Conservation (phyloP, 2,888 invertebrate genomes). For the Anorthoa munda region DNA sequence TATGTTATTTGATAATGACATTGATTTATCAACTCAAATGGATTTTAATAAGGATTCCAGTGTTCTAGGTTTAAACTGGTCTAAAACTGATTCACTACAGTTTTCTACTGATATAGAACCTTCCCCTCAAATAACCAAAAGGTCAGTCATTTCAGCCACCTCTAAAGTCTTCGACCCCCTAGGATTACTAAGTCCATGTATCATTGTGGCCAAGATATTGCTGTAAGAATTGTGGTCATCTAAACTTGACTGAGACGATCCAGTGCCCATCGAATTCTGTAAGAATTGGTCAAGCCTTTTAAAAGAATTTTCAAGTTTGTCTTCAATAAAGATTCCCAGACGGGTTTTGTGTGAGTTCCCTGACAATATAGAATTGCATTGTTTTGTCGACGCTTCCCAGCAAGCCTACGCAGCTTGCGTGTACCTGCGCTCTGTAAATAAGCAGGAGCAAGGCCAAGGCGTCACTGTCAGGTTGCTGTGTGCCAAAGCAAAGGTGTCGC, state of each 20-base stretch:
- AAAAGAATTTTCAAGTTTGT: not conserved
- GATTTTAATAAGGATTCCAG: too few relatives aligned
- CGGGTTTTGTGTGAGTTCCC: not conserved
- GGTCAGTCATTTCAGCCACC: not conserved
- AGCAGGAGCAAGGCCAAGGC: too few relatives aligned
- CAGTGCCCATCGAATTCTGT: not conserved
- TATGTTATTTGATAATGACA: too few relatives aligned
- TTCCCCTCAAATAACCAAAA: not conserved
- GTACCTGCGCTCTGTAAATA: not conserved
- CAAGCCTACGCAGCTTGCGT: not conserved
- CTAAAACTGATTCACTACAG: too few relatives aligned
- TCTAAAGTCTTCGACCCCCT: not conserved
- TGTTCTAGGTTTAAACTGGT: too few relatives aligned
- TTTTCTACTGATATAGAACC: too few relatives aligned
- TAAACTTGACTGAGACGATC: slow-evolving; percentile 2
- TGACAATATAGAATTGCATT: not conserved
- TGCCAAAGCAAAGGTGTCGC: too few relatives aligned
- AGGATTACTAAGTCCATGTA: not conserved
- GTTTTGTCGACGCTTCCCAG: not conserved
- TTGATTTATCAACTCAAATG: too few relatives aligned
- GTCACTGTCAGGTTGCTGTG: too few relatives aligned
- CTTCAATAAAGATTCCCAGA: not conserved
- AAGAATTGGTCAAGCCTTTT: too few relatives aligned
- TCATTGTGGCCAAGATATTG: not conserved
- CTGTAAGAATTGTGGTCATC: not conserved